A percentile compares a stretch with the other conserved stretches of the same genome.
Evolutionary conservation across 2,797 vertebrate species (phyloP).

Genomic region (Channallabes apus): DNA sequence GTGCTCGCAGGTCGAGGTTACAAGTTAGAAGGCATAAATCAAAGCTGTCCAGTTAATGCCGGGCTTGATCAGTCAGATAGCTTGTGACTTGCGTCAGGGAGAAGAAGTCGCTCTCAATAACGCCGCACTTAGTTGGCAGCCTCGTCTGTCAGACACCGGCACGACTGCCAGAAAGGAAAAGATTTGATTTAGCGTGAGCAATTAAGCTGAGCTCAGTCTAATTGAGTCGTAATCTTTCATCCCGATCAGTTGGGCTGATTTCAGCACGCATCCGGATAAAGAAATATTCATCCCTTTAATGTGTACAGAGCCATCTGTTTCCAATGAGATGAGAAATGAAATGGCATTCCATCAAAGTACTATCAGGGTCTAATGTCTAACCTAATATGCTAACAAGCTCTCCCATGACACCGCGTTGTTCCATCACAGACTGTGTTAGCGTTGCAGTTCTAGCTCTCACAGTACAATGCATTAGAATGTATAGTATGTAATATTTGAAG

Average conservation of each 20-base stretch:
- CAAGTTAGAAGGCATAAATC: slow-evolving; percentile 75
- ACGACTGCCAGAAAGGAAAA: slow-evolving; percentile 3
- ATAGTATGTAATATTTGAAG: not conserved
- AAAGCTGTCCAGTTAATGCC: slow-evolving; percentile 74
- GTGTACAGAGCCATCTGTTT: slow-evolving; percentile 1
- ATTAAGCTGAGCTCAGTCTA: not conserved
- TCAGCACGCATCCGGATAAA: not conserved
- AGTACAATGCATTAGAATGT: not conserved
- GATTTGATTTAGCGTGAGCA: slow-evolving; percentile 2
- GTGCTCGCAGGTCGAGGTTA: slow-evolving; percentile 63
- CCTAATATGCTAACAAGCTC: slow-evolving; percentile 28
- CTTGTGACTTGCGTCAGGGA: slow-evolving; percentile 70
- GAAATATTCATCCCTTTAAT: not conserved
- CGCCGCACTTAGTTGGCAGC: slow-evolving; percentile 26
- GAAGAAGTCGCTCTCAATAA: slow-evolving; percentile 72
- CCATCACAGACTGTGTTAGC: slow-evolving; percentile 9
- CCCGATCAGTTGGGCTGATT: slow-evolving; percentile 1
- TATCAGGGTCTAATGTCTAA: slow-evolving; percentile 9
- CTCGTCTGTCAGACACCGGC: slow-evolving; percentile 48
- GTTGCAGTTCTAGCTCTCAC: not conserved
- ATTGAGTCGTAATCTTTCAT: not conserved
- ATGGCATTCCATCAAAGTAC: not conserved
- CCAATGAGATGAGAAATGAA: slow-evolving; percentile 25
- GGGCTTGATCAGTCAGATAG: slow-evolving; percentile 72
- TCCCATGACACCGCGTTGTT: not conserved